A percentile compares a stretch with the other conserved stretches of the same genome.
These are phyloP conservation scores for Hydrophis major DNA, from an alignment of 2,797 vertebrate genomes.

Conservation along the genomic window DNA sequence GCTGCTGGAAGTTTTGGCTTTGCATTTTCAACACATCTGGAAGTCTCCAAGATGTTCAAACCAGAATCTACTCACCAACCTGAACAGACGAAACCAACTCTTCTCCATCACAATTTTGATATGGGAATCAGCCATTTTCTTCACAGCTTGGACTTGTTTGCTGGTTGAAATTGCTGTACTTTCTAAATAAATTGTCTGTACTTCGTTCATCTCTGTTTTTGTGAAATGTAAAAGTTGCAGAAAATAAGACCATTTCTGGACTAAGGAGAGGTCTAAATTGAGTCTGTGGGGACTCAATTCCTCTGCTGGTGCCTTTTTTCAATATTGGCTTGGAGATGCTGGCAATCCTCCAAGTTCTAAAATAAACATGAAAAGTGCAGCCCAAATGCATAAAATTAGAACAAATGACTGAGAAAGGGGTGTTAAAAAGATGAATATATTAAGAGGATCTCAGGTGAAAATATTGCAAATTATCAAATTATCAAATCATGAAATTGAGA, in stretches of 20 bases:
- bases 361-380: neutral
- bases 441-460: neutral
- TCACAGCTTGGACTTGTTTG: neutral
- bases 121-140: neutral
- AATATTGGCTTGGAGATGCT: neutral
- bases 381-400: neutral
- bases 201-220: neutral
- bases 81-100: neutral
- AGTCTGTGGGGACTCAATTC: neutral
- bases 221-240: neutral
- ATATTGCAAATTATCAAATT: neutral
- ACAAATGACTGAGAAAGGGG: neutral
- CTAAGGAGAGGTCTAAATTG: too few relatives aligned
- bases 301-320: neutral
- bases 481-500: neutral
- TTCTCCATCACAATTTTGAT: neutral
- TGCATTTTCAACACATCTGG: neutral
- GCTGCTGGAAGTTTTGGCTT: neutral
- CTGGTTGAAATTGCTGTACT: neutral
- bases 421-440: neutral
- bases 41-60: neutral
- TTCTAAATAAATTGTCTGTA: neutral
- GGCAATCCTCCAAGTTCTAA: neutral
- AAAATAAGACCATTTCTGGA: neutral
- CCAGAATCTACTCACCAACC: neutral